A percentile compares a stretch with the other conserved stretches of the same genome.
Conservation (phyloP, 2,888 invertebrate genomes). For the Melipona beecheii region DNA sequence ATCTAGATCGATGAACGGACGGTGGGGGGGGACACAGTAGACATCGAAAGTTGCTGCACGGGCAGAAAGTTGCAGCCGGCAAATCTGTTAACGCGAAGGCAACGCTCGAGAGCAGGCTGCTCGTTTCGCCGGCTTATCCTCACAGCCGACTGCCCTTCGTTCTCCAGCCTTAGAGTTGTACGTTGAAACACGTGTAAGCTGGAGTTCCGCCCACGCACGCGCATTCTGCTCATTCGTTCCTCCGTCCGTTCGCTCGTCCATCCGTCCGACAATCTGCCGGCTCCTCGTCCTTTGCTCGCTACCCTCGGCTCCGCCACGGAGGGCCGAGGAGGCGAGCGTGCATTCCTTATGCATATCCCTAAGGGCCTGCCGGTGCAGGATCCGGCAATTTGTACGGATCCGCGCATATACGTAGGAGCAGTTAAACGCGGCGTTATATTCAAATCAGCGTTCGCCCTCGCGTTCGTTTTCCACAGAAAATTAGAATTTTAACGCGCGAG, state of each 20-base stretch:
- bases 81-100: slow-evolving; percentile 21
- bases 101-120: slow-evolving; percentile 32
- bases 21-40: not conserved
- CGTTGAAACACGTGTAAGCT: slow-evolving; percentile 64
- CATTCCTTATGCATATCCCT: slow-evolving; percentile 71
- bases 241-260: slow-evolving; percentile 59
- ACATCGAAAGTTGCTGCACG: not conserved
- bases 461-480: slow-evolving; percentile 58
- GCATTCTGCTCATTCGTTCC: slow-evolving; percentile 65
- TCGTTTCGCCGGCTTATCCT: slow-evolving; percentile 43
- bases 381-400: slow-evolving; percentile 72
- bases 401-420: slow-evolving; percentile 63
- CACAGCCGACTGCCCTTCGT: slow-evolving; percentile 75
- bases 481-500: slow-evolving; percentile 52
- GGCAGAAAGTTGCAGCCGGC: not conserved
- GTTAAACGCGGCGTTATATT: slow-evolving; percentile 67
- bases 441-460: slow-evolving; percentile 57
- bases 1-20: too few relatives aligned
- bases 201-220: slow-evolving; percentile 78
- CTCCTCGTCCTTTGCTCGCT: slow-evolving; percentile 62
- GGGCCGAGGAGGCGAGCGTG: slow-evolving; percentile 61
- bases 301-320: slow-evolving; percentile 48
- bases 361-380: slow-evolving; percentile 71
- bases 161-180: slow-evolving; percentile 74
- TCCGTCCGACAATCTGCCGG: slow-evolving; percentile 52